These are phyloP conservation scores for Caenorhabditis brenneri DNA, from an alignment of 1,140 invertebrate genomes.

Conservation along the genomic window DNA sequence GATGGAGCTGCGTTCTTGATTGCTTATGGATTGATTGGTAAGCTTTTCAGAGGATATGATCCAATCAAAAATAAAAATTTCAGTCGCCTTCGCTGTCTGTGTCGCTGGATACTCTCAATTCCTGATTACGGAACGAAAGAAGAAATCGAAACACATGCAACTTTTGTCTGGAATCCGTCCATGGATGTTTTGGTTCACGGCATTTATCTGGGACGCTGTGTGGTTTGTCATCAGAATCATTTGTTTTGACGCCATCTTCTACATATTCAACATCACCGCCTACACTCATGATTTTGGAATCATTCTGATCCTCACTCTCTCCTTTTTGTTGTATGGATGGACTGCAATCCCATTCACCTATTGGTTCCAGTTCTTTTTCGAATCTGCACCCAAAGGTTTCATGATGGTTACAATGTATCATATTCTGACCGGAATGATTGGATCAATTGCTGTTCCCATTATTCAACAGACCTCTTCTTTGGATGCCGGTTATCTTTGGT, in stretches of 20 bases:
- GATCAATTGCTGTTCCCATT: slow-evolving; percentile 65
- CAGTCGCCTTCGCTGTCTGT: slow-evolving; percentile 54
- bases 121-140: slow-evolving; percentile 57
- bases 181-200: slow-evolving; percentile 57
- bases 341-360: slow-evolving; percentile 64
- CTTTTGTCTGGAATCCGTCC: slow-evolving; percentile 52
- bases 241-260: slow-evolving; percentile 51
- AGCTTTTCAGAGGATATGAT: too few relatives aligned
- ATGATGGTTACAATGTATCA: slow-evolving; percentile 66
- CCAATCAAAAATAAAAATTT: not conserved
- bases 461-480: slow-evolving; percentile 56
- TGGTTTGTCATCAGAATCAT: slow-evolving; percentile 40
- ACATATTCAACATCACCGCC: slow-evolving; percentile 69
- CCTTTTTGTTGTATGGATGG: slow-evolving; percentile 61
- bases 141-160: slow-evolving; percentile 60
- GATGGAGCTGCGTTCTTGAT: slow-evolving; percentile 44
- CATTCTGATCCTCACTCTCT: slow-evolving; percentile 44
- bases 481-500: slow-evolving; percentile 55
- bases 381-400: slow-evolving; percentile 63
- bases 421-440: slow-evolving; percentile 64
- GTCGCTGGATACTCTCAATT: slow-evolving; percentile 56
- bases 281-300: slow-evolving; percentile 29
- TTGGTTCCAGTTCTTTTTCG: slow-evolving; percentile 61
- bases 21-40: slow-evolving; percentile 48
- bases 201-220: slow-evolving; percentile 53